Evolutionary conservation across 2,113 vertebrate genomes (phyloP), one percentile per base, ranked within the genome.

Genomic region (Anser cygnoides): DNA sequence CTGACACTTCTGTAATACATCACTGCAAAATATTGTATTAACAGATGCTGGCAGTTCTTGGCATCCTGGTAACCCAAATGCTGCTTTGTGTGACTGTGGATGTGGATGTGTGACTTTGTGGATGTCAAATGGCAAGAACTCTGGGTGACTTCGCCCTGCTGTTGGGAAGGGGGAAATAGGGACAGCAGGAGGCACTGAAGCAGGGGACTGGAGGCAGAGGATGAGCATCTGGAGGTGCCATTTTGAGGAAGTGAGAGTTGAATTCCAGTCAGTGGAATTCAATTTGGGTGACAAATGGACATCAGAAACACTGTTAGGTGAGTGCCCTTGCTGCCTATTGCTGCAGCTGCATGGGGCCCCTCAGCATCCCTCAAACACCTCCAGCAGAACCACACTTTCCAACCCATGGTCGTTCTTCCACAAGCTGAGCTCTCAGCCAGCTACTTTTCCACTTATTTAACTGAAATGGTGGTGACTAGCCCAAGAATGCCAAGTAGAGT

Each of bases 1-100:
- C 35, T 87, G 92, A 66, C 77, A 89, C 94, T 96, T 92, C 80
- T 63, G 41, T 70, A 41, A 68, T 50, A 82, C 7, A 2, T 76
- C 91, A 43, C 70, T 84, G 89, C 66, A 84, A 55, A 79, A 39
- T 84, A n/a, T 58, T 66, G 49, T 19, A 80, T n/a, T 7, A 84
- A 28, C 52, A 72, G 85, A 86, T 92, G 80, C 72, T 75, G 90
- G 77, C 57, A 54, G 65, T 78, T 90, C 54, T 2, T 17, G 74
- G 76, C 86, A 62, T 58, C 86, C 54, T 13, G 62, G 57, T 89
- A 90, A 87, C 73, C 61, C n/a, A 62, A 73, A 73, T 23, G 54
- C 49, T 73, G 62, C 3, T 84, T 72, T 75, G 70, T 82, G 73
- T 77, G 57, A 22, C 57, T 4, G 59, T 55, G 77, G 39, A 4